Conservation (phyloP, 1,140 invertebrate species). For the Potamilus streckersoni region DNA sequence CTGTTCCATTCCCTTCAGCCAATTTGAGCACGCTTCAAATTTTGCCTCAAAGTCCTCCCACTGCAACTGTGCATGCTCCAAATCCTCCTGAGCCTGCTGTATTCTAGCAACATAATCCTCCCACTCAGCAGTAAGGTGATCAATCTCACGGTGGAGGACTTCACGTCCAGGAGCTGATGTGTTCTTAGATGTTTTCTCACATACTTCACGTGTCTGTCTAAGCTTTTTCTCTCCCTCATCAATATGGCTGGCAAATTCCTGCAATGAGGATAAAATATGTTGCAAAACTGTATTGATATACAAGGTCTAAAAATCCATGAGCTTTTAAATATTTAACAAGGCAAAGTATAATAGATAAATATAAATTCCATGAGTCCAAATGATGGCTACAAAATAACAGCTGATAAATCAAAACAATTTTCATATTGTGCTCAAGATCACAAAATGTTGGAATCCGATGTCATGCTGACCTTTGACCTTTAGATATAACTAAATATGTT, state of each 20-base stretch:
- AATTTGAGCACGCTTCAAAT: constrained; percentile 82
- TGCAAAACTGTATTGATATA: background rate
- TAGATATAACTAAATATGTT: too few relatives aligned
- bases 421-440: too few relatives aligned
- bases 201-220: constrained; percentile 77
- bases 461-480: too few relatives aligned
- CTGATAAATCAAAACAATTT: too few relatives aligned
- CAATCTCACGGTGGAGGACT: constrained; percentile 80
- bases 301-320: background rate
- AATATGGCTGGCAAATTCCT: constrained; percentile 78
- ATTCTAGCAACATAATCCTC: constrained; percentile 68
- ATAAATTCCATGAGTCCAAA: too few relatives aligned
- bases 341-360: too few relatives aligned
- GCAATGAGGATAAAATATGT: constrained; percentile 20
- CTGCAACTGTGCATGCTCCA: constrained; percentile 80
- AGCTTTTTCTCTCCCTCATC: constrained; percentile 80
- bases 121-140: constrained; percentile 72
- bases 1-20: constrained; percentile 86
- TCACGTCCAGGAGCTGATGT: constrained; percentile 77
- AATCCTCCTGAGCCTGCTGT: constrained; percentile 66
- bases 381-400: too few relatives aligned
- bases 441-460: too few relatives aligned
- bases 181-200: constrained; percentile 79
- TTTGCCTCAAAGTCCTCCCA: constrained; percentile 90
- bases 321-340: too few relatives aligned